These are phyloP conservation scores for Drosophila siamana DNA, from an alignment of 2,888 invertebrate species.

Conservation along the genomic window DNA sequence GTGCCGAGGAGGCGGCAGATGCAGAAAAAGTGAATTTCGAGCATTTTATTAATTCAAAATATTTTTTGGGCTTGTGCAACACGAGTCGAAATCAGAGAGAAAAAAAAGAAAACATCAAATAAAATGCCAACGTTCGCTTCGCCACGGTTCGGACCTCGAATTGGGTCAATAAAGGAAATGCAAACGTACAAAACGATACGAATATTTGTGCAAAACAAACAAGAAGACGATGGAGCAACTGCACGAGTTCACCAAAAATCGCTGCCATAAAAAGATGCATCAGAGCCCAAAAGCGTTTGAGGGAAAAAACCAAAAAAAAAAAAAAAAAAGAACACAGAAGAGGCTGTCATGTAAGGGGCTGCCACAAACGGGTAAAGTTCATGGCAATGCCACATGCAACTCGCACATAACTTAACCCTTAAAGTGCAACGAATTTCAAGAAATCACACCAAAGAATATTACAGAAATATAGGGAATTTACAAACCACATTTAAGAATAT, in stretches of 20 bases:
- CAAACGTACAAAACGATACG: conserved; percentile 53
- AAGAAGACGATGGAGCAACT: conserved; percentile 10
- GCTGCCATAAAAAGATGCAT: conserved; percentile 35
- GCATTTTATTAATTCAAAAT: conserved; percentile 26
- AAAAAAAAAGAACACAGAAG: background rate
- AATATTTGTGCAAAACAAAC: conserved; percentile 37
- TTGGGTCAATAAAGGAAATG: conserved; percentile 70
- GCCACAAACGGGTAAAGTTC: conserved; percentile 32
- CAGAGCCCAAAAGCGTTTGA: conserved; percentile 35
- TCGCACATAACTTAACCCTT: conserved; percentile 44
- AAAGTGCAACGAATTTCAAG: background rate
- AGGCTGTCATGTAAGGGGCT: conserved; percentile 1
- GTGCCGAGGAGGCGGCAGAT: too few species aligned
- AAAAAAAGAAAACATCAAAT: background rate
- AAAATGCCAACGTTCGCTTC: conserved; percentile 29
- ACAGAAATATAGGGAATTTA: too few species aligned
- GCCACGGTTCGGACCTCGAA: conserved; percentile 36
- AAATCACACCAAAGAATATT: background rate
- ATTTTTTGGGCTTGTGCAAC: conserved; percentile 12
- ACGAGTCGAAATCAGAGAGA: background rate
- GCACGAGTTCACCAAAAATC: conserved; percentile 4
- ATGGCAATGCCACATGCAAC: conserved; percentile 38
- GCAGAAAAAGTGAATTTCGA: background rate
- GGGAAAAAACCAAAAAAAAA: conserved; percentile 5
- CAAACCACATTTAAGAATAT: too few species aligned